Percentiles rank a stretch among this genome's conserved stretches.
These are phyloP conservation scores for Hypotaenidia philippensis DNA, from an alignment of 2,797 vertebrate genomes.

Conservation along the genomic window DNA sequence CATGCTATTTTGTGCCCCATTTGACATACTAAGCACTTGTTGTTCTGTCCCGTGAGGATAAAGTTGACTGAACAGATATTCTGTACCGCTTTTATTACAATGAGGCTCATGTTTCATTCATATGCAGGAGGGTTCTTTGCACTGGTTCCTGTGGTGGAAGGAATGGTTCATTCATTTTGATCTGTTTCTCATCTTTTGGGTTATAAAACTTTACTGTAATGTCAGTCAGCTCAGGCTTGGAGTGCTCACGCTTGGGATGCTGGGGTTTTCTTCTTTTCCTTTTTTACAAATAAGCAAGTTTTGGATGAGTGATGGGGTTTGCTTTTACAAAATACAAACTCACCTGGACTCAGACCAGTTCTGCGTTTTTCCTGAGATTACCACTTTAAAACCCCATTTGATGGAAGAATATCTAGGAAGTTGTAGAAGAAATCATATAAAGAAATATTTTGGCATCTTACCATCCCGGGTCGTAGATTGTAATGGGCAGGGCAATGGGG, in stretches of 20 bases:
- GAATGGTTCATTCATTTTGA: neutral
- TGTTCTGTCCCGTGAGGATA: neutral
- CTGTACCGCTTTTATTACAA: neutral
- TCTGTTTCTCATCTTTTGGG: neutral
- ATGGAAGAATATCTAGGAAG: neutral
- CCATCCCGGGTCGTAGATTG: neutral
- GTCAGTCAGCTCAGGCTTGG: neutral
- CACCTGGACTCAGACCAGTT: neutral
- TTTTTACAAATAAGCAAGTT: neutral
- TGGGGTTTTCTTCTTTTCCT: neutral
- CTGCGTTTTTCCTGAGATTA: neutral
- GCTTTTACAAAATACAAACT: neutral
- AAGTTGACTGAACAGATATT: neutral
- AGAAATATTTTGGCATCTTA: neutral
- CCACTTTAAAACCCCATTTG: neutral
- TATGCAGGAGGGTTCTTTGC: neutral
- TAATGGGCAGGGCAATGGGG: neutral
- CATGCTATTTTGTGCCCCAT: neutral
- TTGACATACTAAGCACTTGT: conserved; percentile 34
- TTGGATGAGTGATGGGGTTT: neutral
- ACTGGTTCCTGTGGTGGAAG: neutral
- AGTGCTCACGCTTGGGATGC: neutral
- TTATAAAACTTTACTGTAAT: neutral
- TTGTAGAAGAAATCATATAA: neutral
- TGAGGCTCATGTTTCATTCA: neutral